phyloP scores from a whole-genome alignment of 2,888 invertebrate genomes.

The Drosophila cognata region DNA sequence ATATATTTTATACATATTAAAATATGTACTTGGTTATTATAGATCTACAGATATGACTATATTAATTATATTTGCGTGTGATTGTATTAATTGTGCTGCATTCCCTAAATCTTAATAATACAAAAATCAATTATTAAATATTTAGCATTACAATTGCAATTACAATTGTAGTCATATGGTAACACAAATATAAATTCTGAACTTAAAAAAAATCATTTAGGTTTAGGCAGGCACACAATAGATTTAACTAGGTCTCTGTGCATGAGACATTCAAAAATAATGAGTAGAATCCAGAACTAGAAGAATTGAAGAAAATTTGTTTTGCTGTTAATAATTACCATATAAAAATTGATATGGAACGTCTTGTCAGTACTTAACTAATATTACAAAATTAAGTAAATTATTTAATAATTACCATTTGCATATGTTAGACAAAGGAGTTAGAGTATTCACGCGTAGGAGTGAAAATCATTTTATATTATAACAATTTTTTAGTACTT shows the following conservation, averaged over 20 bases:
- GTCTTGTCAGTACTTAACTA: background rate
- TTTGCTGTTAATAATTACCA: background rate
- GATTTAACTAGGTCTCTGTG: no score
- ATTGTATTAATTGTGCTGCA: background rate
- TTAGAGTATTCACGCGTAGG: constrained; percentile 21
- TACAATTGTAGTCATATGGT: background rate
- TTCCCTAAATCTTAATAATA: background rate
- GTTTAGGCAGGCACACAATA: no score
- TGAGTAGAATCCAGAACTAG: background rate
- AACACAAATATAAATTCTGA: background rate
- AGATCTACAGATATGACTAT: background rate
- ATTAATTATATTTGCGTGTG: background rate
- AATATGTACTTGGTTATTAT: background rate
- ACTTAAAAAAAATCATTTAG: no score
- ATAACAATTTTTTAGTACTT: constrained; percentile 18
- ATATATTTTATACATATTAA: background rate
- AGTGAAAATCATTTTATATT: background rate
- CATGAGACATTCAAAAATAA: no score
- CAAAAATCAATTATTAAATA: background rate
- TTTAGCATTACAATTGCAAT: background rate
- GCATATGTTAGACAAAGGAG: background rate
- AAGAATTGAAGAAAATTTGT: background rate
- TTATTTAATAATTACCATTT: background rate
- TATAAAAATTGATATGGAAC: background rate
- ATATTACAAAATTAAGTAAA: background rate